Evolutionary conservation across 2,888 invertebrate genomes (phyloP).

Genomic region (Chymomyza amoena): DNA sequence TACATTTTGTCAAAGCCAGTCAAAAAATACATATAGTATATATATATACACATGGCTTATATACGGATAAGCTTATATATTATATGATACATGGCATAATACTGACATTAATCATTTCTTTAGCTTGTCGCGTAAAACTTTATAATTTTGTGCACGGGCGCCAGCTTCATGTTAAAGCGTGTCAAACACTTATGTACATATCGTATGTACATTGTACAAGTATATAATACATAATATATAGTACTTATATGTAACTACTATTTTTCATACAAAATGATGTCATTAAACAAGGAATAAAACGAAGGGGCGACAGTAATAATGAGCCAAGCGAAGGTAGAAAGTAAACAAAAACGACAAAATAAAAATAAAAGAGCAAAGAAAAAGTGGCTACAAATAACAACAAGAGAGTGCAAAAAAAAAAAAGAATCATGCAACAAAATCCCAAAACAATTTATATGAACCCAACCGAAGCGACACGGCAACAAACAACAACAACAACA

Average conservation of each 20-base stretch:
- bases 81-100: slow-evolving; percentile 39
- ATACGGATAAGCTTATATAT: slow-evolving; percentile 3
- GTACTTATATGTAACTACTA: slow-evolving; percentile 51
- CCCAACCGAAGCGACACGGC: slow-evolving; percentile 50
- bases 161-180: neutral
- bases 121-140: slow-evolving; percentile 45
- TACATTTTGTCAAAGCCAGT: neutral
- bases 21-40: neutral
- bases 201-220: neutral
- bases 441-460: slow-evolving; percentile 70
- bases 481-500: slow-evolving; percentile 4
- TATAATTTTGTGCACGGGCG: slow-evolving; percentile 60
- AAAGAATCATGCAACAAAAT: slow-evolving; percentile 54
- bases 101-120: slow-evolving; percentile 63
- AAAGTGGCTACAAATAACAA: slow-evolving; percentile 49
- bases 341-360: neutral
- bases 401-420: slow-evolving; percentile 39
- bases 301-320: slow-evolving; percentile 57
- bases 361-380: neutral
- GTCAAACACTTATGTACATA: neutral
- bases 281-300: slow-evolving; percentile 61
- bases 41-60: slow-evolving; percentile 6
- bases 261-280: slow-evolving; percentile 70
- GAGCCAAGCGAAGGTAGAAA: slow-evolving; percentile 33
- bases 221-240: neutral